Evolutionary conservation across 1,140 invertebrate genomes (phyloP), one percentile per base, ranked within the genome.

Genomic region (Drosophila ercepeae): DNA sequence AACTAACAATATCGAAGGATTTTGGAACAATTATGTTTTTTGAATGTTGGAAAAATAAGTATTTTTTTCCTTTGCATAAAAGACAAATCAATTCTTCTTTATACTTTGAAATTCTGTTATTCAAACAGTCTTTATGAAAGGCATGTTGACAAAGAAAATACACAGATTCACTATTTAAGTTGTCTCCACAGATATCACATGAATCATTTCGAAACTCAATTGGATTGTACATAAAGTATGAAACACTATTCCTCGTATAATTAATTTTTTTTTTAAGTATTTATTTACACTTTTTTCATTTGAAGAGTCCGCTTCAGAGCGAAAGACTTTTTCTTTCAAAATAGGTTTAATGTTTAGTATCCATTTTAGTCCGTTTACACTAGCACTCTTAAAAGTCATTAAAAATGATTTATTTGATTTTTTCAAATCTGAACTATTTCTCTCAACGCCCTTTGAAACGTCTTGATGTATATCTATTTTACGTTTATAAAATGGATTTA

Each of bases 71-170:
- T 29, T 16, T 53, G 21, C 81, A 84, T 3, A 65, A n/a, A n/a
- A 9, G 39, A 59, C 81, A 88, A 8, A 29, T 11, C 0, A 16
- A 5, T 7, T 50, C 29, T 11, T 64, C 36, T 6, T 27, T 36
- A n/a, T 44, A 16, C 54, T 57, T 59, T 25, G 19, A 14, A 0
- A 11, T 42, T 42, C 50, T 64, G 25, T 76, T 58, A 39, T 45
- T 74, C 0, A 82, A 19, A n/a, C 82, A 88, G 21, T 88, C 74
- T 32, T 75, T 88, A 19, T 88, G 82, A 29, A 81, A 88, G 5
- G 77, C 64, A 68, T 88, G 82, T 48, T 88, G 82, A 44, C 82
- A 88, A 32, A 88, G 29, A 46, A 78, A 88, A 55, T 82, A 88
- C 11, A 82, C 29, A 4, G 83, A 57, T 1, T 78, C 77, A 41